phyloP scores from a whole-genome alignment of 2,797 vertebrate species.

The Microchirus variegatus region DNA sequence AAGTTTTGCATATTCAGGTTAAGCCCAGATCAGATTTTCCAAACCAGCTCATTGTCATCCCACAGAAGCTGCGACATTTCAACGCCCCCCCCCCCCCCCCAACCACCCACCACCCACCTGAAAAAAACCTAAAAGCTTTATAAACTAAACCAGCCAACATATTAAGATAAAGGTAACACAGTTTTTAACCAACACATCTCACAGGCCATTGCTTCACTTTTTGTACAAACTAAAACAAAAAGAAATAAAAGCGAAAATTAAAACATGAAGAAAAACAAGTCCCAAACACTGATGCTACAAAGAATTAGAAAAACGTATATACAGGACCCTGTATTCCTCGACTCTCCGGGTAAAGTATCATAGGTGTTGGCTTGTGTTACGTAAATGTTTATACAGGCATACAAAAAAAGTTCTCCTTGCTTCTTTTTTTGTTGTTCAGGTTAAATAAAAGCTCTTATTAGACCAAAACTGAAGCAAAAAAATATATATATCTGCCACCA shows the following conservation, averaged over 20 bases:
- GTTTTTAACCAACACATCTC: constrained; percentile 80
- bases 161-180: constrained; percentile 67
- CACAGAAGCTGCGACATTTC: constrained; percentile 70
- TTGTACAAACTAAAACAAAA: constrained; percentile 67
- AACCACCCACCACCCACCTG: background rate
- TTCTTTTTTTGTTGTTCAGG: constrained; percentile 41
- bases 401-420: constrained; percentile 56
- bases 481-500: constrained; percentile 11
- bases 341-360: constrained; percentile 63
- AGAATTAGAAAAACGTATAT: constrained; percentile 95
- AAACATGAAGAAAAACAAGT: constrained; percentile 79
- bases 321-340: constrained; percentile 99
- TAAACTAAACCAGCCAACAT: constrained; percentile 86
- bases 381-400: constrained; percentile 73
- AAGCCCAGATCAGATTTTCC: constrained; percentile 51
- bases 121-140: constrained; percentile 79
- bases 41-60: constrained; percentile 27
- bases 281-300: constrained; percentile 94
- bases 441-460: constrained; percentile 66
- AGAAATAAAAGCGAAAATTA: constrained; percentile 78
- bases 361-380: constrained; percentile 73
- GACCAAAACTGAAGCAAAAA: constrained; percentile 39
- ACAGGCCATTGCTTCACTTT: constrained; percentile 70
- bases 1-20: constrained; percentile 72
- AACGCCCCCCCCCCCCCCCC: constrained; percentile 56